Conservation (phyloP, 2,888 invertebrate genomes). For the Drosophila ustulata region DNA sequence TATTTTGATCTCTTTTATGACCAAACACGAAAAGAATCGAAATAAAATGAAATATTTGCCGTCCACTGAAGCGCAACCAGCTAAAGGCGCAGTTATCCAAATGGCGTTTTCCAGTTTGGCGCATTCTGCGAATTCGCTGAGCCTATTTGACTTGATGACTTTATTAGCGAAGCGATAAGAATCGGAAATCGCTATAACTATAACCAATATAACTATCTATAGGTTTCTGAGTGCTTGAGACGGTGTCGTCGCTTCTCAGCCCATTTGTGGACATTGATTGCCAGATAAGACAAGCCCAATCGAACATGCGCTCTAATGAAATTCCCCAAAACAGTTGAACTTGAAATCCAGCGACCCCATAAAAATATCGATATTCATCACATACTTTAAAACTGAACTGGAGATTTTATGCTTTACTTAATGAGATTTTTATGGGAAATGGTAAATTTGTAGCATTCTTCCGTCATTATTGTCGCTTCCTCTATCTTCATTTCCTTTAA, state of each 20-base stretch:
- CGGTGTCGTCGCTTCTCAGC: constrained; percentile 23
- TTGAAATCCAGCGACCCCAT: constrained; percentile 41
- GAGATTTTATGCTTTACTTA: neutral
- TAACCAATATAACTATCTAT: neutral
- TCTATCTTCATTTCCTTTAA: constrained; percentile 11
- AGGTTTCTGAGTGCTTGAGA: constrained; percentile 1
- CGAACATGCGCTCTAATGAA: constrained; percentile 56
- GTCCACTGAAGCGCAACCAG: constrained; percentile 50
- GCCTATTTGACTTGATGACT: constrained; percentile 64
- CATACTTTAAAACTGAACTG: neutral
- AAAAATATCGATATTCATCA: neutral
- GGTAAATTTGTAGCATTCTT: neutral
- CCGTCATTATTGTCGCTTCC: neutral
- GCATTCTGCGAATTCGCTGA: constrained; percentile 58
- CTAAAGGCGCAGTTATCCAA: constrained; percentile 32
- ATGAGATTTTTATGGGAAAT: neutral
- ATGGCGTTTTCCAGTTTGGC: constrained; percentile 43
- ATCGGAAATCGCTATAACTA: constrained; percentile 36
- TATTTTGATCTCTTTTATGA: constrained; percentile 43
- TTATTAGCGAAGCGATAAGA: constrained; percentile 64
- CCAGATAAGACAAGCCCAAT: constrained; percentile 46
- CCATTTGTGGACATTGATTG: constrained; percentile 35
- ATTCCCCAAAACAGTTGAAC: constrained; percentile 45
- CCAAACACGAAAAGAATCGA: constrained; percentile 4
- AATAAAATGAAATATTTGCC: constrained; percentile 54